Evolutionary conservation across 2,797 vertebrate species (phyloP), one percentile per base, ranked within the genome.

Genomic region (Spondyliosoma cantharus): DNA sequence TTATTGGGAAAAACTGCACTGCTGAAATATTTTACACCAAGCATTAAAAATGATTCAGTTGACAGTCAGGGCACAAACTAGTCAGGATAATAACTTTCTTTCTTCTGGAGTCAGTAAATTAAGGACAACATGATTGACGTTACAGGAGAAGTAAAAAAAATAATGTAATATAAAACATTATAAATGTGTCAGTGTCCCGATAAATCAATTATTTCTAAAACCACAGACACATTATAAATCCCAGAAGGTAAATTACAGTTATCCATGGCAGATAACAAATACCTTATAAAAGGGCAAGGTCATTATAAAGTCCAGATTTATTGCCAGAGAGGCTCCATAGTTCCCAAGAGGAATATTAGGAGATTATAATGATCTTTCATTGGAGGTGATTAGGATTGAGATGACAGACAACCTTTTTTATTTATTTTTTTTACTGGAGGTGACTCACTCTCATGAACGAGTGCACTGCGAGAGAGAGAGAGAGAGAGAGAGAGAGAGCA

Each of bases 381-480:
- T 58, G 15, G 19, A 12, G n/a, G 3, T 46, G 45, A 75, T 45
- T 25, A 74, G 17, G 54, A 70, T 0, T 52, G 16, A 64, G 65
- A 59, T 68, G 53, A 49, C 15, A 19, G 54, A 49, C 16, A n/a
- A 24, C 29, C 64, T 7, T n/a, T 14, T 52, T 50, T 24, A 3
- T 71, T 57, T 43, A 7, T n/a, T 14, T 52, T 22, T 16, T 14
- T 29, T 20, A 50, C 27, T 65, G 25, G 54, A 86, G 50, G 82
- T 87, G 87, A 86, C 50, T 86, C 82, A 90, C 61, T 69, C 65
- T 53, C 62, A 78, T 71, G 71, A 76, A 69, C 4, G 52, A 58
- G 53, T 53, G 27, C 24, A 24, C 65, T 69, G 29, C 54, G 59
- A 7, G 29, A 32, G n/a, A n/a, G n/a, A n/a, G n/a, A 42, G 57